Evolutionary conservation across 2,888 invertebrate genomes (phyloP), one percentile per base, ranked within the genome.

Genomic region (Neoaliturus tenellus): DNA sequence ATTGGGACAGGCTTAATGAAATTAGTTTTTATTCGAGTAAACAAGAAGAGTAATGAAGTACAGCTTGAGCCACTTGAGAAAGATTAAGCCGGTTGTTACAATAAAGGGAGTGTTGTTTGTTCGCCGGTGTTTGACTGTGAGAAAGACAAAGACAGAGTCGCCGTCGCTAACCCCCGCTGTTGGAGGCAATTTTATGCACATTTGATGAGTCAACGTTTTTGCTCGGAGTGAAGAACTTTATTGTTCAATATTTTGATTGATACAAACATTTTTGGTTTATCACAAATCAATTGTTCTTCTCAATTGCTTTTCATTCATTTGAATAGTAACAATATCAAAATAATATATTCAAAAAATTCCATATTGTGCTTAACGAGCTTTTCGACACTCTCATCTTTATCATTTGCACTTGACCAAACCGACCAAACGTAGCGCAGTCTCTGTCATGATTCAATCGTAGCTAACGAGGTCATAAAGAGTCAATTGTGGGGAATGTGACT

Each of bases 31-130:
- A 62, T 62, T 12, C 62, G 17, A 31, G 28, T 55, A 31, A 62
- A 31, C 17, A 62, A 62, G 14, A 31, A 31, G 62, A 62, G 62
- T 62, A 62, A 58, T 58, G 25, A 58, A 58, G 58, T 25, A 14
- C 23, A 1, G 62, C 62, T 62, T 28, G 5, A 62, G 62, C 28
- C 62, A 28, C 62, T 62, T 62, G 28, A 62, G 62, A 62, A 62
- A 62, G 62, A 62, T 62, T 62, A 62, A 25, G 62, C 62, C 62
- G n/a, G 62, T 62, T 62, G 62, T 62, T 62, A 28, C 62, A 62
- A 62, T 62, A 62, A 25, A 62, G 62, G 28, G 62, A 23, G 62
- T 28, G 62, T 17, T 62, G 62, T 28, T 55, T 55, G 55, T 55
- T 55, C 23, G 62, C 28, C 17, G 62, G 55, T 62, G 62, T 62